Percentiles rank a stretch among this genome's conserved stretches.
These are phyloP conservation scores for Monarcha castaneiventris DNA, from an alignment of 2,113 vertebrate species.

Conservation along the genomic window DNA sequence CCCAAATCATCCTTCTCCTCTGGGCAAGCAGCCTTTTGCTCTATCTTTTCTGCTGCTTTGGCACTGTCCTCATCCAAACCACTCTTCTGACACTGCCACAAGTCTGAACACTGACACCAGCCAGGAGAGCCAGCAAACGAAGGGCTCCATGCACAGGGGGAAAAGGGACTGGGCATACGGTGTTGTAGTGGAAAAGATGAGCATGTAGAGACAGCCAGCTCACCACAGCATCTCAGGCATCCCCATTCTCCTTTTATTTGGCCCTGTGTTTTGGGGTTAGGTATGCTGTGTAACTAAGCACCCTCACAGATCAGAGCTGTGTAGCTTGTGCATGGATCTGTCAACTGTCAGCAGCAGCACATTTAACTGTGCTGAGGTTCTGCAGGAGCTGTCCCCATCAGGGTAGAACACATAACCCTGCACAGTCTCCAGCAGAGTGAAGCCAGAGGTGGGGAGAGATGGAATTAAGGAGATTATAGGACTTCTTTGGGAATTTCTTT, in stretches of 20 bases:
- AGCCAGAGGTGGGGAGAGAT: not conserved
- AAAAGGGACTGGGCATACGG: fast-evolving
- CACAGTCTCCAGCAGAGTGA: not conserved
- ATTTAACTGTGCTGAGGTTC: not conserved
- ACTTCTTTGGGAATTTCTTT: not conserved
- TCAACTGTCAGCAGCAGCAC: not conserved
- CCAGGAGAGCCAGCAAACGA: not conserved
- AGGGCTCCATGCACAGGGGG: not conserved
- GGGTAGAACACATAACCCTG: not conserved
- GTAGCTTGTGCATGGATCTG: not conserved
- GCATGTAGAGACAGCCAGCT: not conserved
- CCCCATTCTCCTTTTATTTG: not conserved
- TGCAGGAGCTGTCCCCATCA: not conserved
- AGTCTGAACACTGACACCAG: fast-evolving
- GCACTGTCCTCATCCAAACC: not conserved
- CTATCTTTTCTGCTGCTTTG: not conserved
- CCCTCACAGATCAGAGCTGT: not conserved
- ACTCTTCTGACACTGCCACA: not conserved
- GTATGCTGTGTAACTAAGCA: not conserved
- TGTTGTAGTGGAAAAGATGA: not conserved
- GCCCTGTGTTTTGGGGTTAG: not conserved
- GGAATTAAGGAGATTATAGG: not conserved
- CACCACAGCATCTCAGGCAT: not conserved
- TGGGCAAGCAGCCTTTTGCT: not conserved
- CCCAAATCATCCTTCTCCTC: not conserved